Percentiles rank a stretch among this genome's conserved stretches.
phyloP scores from a whole-genome alignment of 1,140 invertebrate species.

The Melipona quadrifasciata region DNA sequence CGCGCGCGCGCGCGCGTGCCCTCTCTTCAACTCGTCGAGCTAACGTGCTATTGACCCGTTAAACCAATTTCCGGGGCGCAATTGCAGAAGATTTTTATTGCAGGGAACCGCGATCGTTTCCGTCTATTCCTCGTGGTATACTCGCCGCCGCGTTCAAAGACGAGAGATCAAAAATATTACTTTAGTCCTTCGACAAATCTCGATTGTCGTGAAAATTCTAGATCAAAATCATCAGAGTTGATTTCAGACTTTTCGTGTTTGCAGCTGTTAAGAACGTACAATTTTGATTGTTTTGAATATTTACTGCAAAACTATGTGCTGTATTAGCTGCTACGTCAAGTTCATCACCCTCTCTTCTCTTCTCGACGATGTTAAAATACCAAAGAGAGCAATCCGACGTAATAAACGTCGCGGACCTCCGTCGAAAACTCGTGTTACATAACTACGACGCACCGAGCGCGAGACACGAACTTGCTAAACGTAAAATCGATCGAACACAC shows the following conservation, averaged over 20 bases:
- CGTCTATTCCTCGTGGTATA: background rate
- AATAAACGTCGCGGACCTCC: background rate
- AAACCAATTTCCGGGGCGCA: slow-evolving; percentile 43
- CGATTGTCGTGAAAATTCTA: background rate
- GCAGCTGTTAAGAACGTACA: background rate
- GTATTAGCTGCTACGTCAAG: background rate
- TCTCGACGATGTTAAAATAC: background rate
- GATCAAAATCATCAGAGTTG: background rate
- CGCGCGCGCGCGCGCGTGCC: background rate
- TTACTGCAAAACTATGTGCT: background rate
- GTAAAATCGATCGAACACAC: background rate
- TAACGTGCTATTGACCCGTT: slow-evolving; percentile 41
- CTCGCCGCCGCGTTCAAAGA: background rate
- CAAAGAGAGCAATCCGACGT: background rate
- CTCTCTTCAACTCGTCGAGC: slow-evolving; percentile 9
- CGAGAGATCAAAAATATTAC: background rate
- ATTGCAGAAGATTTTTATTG: slow-evolving; percentile 53
- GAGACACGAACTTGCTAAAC: no score
- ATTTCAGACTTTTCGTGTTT: background rate
- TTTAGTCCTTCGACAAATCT: no score
- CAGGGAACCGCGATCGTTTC: background rate
- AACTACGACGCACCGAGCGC: background rate
- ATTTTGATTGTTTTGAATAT: background rate
- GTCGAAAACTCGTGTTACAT: background rate
- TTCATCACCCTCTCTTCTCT: background rate